Conservation (phyloP, 2,797 vertebrate genomes). For the Saguinus oedipus region DNA sequence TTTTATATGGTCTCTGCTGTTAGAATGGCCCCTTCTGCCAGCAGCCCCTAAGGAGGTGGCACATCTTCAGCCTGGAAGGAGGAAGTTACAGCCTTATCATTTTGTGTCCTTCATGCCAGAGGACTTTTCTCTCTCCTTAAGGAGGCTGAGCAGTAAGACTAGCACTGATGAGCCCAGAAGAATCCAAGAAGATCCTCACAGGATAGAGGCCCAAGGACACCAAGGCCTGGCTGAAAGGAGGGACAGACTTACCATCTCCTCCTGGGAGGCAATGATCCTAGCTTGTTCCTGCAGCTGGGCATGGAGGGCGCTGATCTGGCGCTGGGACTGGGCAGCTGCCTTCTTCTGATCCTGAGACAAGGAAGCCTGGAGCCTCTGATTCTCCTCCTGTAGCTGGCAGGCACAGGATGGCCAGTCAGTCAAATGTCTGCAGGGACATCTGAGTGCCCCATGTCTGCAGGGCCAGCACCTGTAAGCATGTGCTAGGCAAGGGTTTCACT, state of each 20-base stretch:
- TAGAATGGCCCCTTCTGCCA: neutral
- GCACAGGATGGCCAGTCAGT: neutral
- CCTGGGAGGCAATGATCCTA: constrained; percentile 75
- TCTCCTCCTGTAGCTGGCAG: constrained; percentile 81
- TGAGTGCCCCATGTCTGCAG: neutral
- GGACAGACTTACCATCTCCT: constrained; percentile 79
- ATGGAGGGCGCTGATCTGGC: constrained; percentile 74
- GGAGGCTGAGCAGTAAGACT: neutral
- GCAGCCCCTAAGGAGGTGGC: neutral
- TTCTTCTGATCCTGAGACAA: constrained; percentile 79
- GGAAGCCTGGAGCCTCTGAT: constrained; percentile 68
- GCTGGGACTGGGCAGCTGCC: constrained; percentile 67
- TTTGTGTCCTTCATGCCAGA: neutral
- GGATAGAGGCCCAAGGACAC: neutral
- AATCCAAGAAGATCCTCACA: neutral
- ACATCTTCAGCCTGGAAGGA: neutral
- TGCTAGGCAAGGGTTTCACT: neutral
- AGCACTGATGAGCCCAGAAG: neutral
- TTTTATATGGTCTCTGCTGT: neutral
- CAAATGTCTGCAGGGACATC: neutral
- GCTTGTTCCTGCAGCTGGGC: constrained; percentile 77
- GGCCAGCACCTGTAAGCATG: neutral
- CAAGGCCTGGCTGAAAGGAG: neutral
- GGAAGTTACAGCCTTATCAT: neutral
- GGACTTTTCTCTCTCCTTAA: neutral